A percentile compares a stretch with the other conserved stretches of the same genome.
Conservation (phyloP, 1,140 invertebrate genomes). For the Apocrypta bakeri region DNA sequence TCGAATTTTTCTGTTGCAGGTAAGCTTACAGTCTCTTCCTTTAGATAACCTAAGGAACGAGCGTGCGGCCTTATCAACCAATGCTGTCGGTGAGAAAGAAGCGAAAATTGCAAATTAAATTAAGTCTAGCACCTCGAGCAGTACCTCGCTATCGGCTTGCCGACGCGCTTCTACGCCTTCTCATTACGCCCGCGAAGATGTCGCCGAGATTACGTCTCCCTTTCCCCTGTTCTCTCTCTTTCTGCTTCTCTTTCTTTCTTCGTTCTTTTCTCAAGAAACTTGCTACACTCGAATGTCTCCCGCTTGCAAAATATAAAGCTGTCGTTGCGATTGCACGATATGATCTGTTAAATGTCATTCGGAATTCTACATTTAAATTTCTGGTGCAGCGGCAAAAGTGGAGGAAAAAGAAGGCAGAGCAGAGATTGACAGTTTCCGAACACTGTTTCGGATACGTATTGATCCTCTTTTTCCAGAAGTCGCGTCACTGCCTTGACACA, state of each 20-base stretch:
- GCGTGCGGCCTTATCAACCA: slow-evolving; percentile 53
- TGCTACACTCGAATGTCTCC: background rate
- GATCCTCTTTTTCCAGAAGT: background rate
- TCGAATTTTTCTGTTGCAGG: slow-evolving; percentile 61
- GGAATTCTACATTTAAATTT: slow-evolving; percentile 65
- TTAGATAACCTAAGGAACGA: background rate
- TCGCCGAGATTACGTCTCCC: slow-evolving; percentile 48
- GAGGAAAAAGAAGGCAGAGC: background rate
- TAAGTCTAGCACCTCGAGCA: background rate
- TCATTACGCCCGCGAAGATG: slow-evolving; percentile 47
- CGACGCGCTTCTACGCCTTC: background rate
- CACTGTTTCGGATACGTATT: slow-evolving; percentile 43
- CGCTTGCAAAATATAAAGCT: background rate
- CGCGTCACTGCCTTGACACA: background rate
- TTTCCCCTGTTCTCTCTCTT: background rate
- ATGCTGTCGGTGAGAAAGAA: slow-evolving; percentile 52
- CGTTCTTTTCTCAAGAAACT: background rate
- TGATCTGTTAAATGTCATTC: slow-evolving; percentile 61
- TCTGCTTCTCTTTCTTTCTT: slow-evolving; percentile 2
- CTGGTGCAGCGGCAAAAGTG: slow-evolving; percentile 34
- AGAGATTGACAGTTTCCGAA: slow-evolving; percentile 39
- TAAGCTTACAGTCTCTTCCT: slow-evolving; percentile 54
- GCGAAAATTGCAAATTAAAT: slow-evolving; percentile 65
- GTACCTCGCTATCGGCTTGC: background rate
- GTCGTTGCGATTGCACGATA: slow-evolving; percentile 3